Evolutionary conservation across 1,140 invertebrate species (phyloP).

Genomic region (Trichonephila clavata): DNA sequence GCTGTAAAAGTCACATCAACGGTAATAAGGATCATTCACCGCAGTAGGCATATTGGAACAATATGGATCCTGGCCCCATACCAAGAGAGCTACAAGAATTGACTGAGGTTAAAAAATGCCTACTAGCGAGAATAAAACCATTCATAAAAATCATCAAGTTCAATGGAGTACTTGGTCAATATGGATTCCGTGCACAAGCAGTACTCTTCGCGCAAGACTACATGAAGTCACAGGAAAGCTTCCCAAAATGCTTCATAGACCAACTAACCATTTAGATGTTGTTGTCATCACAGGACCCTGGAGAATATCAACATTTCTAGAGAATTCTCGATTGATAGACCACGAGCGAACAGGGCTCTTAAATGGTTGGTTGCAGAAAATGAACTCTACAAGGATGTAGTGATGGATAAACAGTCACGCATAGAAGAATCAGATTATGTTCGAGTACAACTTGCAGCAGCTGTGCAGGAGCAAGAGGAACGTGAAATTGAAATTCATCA

Average conservation of each 20-base stretch:
- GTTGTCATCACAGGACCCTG: slow-evolving; percentile 60
- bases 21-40: slow-evolving; percentile 10
- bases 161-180: slow-evolving; percentile 60
- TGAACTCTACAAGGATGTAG: slow-evolving; percentile 72
- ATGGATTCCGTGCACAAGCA: slow-evolving; percentile 51
- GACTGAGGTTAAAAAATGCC: slow-evolving; percentile 40
- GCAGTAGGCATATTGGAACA: slow-evolving; percentile 57
- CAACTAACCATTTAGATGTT: slow-evolving; percentile 41
- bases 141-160: slow-evolving; percentile 72
- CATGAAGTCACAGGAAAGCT: slow-evolving; percentile 38
- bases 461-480: background rate
- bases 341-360: slow-evolving; percentile 49
- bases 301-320: slow-evolving; percentile 61
- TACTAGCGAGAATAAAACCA: slow-evolving; percentile 59
- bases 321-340: slow-evolving; percentile 55
- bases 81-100: slow-evolving; percentile 43
- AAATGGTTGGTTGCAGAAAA: slow-evolving; percentile 63
- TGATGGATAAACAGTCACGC: slow-evolving; percentile 35
- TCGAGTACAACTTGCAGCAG: background rate
- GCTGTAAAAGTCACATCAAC: slow-evolving; percentile 40
- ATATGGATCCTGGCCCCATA: slow-evolving; percentile 64
- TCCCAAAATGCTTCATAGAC: background rate
- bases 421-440: slow-evolving; percentile 14
- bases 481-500: slow-evolving; percentile 1
- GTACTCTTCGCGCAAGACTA: slow-evolving; percentile 48